Evolutionary conservation across 2,113 vertebrate genomes (phyloP).

Genomic region (Rhombomys opimus): DNA sequence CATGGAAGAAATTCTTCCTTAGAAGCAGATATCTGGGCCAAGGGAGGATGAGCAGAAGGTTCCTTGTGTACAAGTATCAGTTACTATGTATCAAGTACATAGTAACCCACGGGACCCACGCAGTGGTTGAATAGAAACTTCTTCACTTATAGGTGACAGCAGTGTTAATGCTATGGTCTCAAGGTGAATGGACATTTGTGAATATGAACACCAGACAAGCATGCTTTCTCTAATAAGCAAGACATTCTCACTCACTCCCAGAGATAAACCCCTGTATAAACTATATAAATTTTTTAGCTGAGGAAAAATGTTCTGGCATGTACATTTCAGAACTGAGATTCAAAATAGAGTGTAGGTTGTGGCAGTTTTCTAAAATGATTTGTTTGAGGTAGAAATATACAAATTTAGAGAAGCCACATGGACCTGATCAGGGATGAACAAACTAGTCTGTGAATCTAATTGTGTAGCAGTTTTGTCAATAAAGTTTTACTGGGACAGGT

Average conservation of each 20-base stretch:
- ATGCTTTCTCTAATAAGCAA: not conserved
- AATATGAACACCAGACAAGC: slow-evolving; percentile 40
- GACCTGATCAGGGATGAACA: not conserved
- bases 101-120: not conserved
- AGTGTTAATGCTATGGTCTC: not conserved
- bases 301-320: not conserved
- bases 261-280: slow-evolving; percentile 9
- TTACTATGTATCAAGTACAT: no score
- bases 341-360: not conserved
- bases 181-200: not conserved
- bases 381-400: not conserved
- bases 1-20: not conserved
- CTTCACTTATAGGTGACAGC: slow-evolving; percentile 3
- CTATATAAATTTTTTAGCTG: not conserved
- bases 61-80: not conserved
- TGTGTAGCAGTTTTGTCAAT: not conserved
- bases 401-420: not conserved
- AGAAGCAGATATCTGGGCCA: not conserved
- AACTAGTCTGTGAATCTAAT: not conserved
- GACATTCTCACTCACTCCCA: not conserved
- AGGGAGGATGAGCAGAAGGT: not conserved
- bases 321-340: not conserved
- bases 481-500: slow-evolving; percentile 43
- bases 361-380: not conserved
- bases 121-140: not conserved